Evolutionary conservation across 2,113 vertebrate species (phyloP).

Genomic region (Salvelinus namaycush): DNA sequence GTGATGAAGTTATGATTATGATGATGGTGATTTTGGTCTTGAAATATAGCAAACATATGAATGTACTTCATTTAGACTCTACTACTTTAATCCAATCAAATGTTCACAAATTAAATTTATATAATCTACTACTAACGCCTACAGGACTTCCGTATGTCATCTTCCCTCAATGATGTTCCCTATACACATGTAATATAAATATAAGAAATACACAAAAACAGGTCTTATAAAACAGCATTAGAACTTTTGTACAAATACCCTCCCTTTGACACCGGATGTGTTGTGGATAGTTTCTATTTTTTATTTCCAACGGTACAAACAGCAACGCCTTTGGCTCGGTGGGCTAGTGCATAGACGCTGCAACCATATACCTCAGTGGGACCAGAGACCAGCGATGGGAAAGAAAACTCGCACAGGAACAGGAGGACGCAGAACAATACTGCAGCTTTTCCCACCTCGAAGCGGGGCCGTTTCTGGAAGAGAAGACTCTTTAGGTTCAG

Average conservation of each 20-base stretch:
- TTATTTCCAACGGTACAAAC: not conserved
- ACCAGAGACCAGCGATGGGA: slow-evolving; percentile 58
- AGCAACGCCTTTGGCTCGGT: not conserved
- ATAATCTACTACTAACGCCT: too few relatives aligned
- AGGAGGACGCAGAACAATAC: slow-evolving; percentile 86
- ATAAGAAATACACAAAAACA: too few relatives aligned
- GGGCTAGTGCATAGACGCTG: not conserved
- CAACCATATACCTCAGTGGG: not conserved
- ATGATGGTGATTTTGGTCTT: too few relatives aligned
- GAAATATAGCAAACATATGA: too few relatives aligned
- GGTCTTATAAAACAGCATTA: too few relatives aligned
- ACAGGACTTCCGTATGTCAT: too few relatives aligned
- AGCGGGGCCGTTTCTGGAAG: slow-evolving; percentile 59
- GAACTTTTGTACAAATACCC: not conserved
- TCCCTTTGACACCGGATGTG: not conserved
- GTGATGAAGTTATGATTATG: too few relatives aligned
- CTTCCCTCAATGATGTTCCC: too few relatives aligned
- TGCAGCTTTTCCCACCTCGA: slow-evolving; percentile 88
- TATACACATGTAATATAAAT: too few relatives aligned
- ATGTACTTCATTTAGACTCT: too few relatives aligned
- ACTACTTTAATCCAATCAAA: too few relatives aligned
- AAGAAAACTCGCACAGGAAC: slow-evolving; percentile 85
- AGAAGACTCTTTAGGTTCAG: slow-evolving; percentile 72
- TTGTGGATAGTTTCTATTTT: not conserved
- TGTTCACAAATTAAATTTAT: too few relatives aligned